Conservation (phyloP, 2,113 vertebrate species). For the Penelope pileata region DNA sequence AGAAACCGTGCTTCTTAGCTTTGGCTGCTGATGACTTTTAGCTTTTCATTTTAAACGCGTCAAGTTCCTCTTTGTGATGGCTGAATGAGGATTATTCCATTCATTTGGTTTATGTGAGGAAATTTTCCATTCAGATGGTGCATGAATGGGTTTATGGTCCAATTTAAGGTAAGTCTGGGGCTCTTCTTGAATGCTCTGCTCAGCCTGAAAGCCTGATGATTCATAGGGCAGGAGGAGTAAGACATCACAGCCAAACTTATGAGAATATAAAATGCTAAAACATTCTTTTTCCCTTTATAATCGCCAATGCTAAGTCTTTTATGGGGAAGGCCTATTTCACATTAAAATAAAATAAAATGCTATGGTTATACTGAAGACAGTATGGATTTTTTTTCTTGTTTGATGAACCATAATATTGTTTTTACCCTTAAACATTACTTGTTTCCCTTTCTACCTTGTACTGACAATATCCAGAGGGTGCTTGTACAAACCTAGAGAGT, state of each 20-base stretch:
- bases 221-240: neutral
- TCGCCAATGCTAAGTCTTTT: neutral
- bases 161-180: neutral
- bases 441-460: neutral
- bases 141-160: neutral
- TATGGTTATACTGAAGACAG: neutral
- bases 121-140: neutral
- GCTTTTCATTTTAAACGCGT: neutral
- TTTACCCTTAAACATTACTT: neutral
- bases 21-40: neutral
- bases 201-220: neutral
- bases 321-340: neutral
- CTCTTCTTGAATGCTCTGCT: slow-evolving; percentile 22
- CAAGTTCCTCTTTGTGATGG: neutral
- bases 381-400: neutral
- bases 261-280: slow-evolving; percentile 26
- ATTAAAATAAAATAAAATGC: slow-evolving; percentile 23
- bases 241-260: slow-evolving; percentile 5
- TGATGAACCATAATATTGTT: slow-evolving; percentile 29
- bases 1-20: neutral
- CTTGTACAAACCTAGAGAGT: neutral
- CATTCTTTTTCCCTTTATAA: neutral
- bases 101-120: neutral
- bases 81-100: neutral
- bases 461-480: neutral